Base-by-base conservation (phyloP, 2,888 invertebrate genomes). In the Chironomus tentans region DNA sequence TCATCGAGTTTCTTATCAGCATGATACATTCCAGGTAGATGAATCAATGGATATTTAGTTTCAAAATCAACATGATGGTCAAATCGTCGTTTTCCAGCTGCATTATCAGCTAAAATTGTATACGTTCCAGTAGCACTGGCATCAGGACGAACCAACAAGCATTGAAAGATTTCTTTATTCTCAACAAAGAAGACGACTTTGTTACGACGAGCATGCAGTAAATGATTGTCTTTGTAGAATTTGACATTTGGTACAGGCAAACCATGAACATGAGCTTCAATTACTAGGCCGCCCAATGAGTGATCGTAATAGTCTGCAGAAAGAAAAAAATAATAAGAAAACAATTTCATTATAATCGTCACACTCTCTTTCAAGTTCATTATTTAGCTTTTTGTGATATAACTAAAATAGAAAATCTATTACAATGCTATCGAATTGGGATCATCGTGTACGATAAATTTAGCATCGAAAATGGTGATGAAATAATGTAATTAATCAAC, bases 31-130 rank as follows among this genome's bases (percentile, higher is more conserved):
- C 65, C 65, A 0, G 74, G 74, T 22, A 74, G 10, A 47, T 74
- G 74, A 65, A 74, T 74, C 13, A 68, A 24, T 3, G 74, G 74
- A 74, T 74, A 74, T 68, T 74, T 74, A 1, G 74, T 74, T 5
- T 38, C 21, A 68, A 74, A 74, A 48, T 74, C 74, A 68, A 74
- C 74, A 68, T 68, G 68, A 74, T 74, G 74, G 68, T 68, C 50
- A 24, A 74, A 74, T 6, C 74, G 12, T 46, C 21, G 91, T 68
- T 88, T 88, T 85, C 91, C 91, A 28, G 89, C 85, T 1, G 88
- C 86, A 81, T 89, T 92, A 81, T 91, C 91, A 0, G 93, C 93
- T 81, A 87, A 88, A 79, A 93, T 92, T 0, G 90, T 89, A 81
- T 92, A 94, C 79, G 88, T 88, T 65, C 93, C 94, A 76, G 88